phyloP scores from a whole-genome alignment of 2,888 invertebrate species.

The Helicoverpa assulta region DNA sequence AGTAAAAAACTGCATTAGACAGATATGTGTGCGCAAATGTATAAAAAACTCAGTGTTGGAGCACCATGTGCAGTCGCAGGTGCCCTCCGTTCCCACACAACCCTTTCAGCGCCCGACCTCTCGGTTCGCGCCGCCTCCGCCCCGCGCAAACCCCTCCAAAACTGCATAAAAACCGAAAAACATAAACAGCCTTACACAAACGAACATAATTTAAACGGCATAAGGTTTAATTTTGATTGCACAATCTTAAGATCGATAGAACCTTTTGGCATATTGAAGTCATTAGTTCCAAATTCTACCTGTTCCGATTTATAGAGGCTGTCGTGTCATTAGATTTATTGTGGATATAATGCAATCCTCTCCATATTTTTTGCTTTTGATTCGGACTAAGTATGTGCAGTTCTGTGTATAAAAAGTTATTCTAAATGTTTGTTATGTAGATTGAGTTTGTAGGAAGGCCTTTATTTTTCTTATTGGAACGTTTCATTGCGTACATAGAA shows the following conservation, averaged over 20 bases:
- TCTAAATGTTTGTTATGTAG: constrained; percentile 42
- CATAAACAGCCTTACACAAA: constrained; percentile 59
- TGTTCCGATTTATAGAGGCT: constrained; percentile 89
- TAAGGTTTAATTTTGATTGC: constrained; percentile 44
- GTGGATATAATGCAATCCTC: constrained; percentile 89
- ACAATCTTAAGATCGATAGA: constrained; percentile 54
- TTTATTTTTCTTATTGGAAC: constrained; percentile 40
- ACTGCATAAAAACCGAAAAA: constrained; percentile 75
- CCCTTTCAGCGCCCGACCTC: constrained; percentile 87
- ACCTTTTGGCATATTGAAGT: constrained; percentile 62
- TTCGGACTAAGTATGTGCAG: constrained; percentile 73
- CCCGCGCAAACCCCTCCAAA: constrained; percentile 73
- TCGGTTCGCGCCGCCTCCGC: constrained; percentile 70
- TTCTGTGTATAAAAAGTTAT: constrained; percentile 56
- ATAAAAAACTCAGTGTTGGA: constrained; percentile 85
- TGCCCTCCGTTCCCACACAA: constrained; percentile 91
- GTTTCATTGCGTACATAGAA: background rate
- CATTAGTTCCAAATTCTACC: constrained; percentile 89
- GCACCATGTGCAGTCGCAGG: constrained; percentile 90
- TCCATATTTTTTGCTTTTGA: constrained; percentile 81
- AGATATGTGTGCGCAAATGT: constrained; percentile 86
- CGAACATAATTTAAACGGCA: constrained; percentile 19
- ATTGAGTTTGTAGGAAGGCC: constrained; percentile 8
- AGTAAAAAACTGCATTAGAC: constrained; percentile 88
- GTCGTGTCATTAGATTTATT: constrained; percentile 90